Percentiles rank a stretch among this genome's conserved stretches.
phyloP scores from a whole-genome alignment of 2,797 vertebrate species.

The Gadopsis bispinosus region DNA sequence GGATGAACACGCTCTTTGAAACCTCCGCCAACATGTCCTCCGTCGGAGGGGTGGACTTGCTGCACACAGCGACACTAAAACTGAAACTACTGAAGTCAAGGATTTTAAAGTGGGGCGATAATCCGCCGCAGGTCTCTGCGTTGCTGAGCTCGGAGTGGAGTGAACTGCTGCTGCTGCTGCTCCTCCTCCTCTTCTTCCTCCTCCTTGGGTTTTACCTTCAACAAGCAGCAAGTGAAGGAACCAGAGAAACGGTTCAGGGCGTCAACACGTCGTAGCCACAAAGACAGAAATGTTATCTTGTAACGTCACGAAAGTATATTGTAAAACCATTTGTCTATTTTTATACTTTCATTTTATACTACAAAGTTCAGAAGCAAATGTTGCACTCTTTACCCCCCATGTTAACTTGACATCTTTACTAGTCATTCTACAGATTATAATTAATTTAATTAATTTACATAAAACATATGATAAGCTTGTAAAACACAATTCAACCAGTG shows the following conservation, averaged over 20 bases:
- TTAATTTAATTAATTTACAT: neutral
- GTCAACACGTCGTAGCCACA: conserved; percentile 1
- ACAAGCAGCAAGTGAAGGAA: conserved; percentile 37
- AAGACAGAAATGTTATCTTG: neutral
- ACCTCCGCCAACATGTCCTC: conserved; percentile 46
- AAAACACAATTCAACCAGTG: neutral
- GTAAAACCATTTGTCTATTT: neutral
- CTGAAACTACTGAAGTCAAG: neutral
- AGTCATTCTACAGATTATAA: neutral
- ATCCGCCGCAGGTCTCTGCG: conserved; percentile 46
- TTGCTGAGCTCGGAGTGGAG: conserved; percentile 47
- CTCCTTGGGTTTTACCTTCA: conserved; percentile 58
- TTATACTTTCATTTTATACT: no score
- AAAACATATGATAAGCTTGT: neutral
- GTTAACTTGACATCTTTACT: neutral
- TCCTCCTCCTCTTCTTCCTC: conserved; percentile 31
- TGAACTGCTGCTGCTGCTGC: conserved; percentile 27
- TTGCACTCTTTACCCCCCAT: neutral
- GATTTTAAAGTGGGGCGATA: neutral
- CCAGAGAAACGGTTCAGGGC: conserved; percentile 46
- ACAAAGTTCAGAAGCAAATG: neutral
- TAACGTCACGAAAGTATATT: neutral
- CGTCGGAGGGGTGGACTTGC: neutral
- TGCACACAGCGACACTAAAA: accelerated
- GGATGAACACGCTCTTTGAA: conserved; percentile 40